These are phyloP conservation scores for Ameiurus melas DNA, from an alignment of 2,113 vertebrate genomes.

Conservation along the genomic window DNA sequence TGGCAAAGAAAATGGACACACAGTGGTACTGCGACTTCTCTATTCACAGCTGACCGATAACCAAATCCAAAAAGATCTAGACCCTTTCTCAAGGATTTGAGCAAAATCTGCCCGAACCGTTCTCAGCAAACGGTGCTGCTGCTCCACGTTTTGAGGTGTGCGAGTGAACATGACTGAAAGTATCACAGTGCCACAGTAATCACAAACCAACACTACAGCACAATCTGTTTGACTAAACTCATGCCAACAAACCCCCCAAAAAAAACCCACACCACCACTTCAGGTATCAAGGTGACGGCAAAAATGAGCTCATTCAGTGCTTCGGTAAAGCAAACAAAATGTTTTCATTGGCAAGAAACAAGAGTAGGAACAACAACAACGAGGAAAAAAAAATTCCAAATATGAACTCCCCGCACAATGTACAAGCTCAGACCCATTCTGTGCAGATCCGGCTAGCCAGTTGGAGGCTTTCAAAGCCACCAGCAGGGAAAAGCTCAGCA, in stretches of 20 bases:
- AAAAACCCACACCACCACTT: too few species aligned
- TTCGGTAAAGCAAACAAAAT: not conserved
- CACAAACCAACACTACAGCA: not conserved
- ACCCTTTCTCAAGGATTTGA: not conserved
- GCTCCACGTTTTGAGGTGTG: too few species aligned
- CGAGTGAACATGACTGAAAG: not conserved
- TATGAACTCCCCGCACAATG: conserved; percentile 65
- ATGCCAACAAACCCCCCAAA: too few species aligned
- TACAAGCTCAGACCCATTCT: conserved; percentile 70
- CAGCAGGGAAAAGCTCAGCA: conserved; percentile 56
- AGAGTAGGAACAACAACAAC: not conserved
- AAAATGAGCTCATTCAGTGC: not conserved
- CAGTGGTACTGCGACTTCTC: conserved; percentile 40
- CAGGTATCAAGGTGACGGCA: not conserved
- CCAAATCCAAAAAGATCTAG: conserved; percentile 36
- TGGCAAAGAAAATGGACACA: conserved; percentile 36
- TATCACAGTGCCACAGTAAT: too few species aligned
- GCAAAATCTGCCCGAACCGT: too few species aligned
- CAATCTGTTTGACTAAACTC: not conserved
- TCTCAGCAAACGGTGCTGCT: not conserved
- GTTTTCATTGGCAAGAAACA: not conserved
- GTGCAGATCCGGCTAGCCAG: conserved; percentile 66
- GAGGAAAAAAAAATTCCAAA: conserved; percentile 57
- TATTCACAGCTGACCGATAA: conserved; percentile 52
- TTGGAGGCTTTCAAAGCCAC: conserved; percentile 77